Conservation (phyloP, 2,888 invertebrate species). For the Frankliniella fusca region DNA sequence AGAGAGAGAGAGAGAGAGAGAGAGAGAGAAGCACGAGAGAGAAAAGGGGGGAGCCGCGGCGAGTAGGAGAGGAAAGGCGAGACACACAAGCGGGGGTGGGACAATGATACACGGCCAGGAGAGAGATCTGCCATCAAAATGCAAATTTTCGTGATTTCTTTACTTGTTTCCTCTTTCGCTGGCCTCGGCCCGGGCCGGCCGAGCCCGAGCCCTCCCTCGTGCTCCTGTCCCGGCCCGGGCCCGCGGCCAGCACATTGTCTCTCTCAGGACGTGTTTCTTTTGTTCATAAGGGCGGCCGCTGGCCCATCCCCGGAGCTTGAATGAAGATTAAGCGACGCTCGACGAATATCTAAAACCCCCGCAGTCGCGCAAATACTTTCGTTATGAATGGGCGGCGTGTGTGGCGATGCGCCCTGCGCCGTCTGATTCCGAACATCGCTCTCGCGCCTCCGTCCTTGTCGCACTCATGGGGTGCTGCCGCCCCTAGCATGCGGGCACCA, state of each 20-base stretch:
- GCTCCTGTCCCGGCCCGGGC: background rate
- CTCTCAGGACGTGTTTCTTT: constrained; percentile 24
- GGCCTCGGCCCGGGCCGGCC: too few relatives aligned
- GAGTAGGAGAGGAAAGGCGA: background rate
- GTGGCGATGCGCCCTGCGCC: background rate
- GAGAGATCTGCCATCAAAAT: constrained; percentile 26
- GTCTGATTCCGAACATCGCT: too few relatives aligned
- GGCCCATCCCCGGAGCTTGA: background rate
- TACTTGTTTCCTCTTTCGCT: constrained; percentile 4
- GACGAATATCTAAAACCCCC: constrained; percentile 15
- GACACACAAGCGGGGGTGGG: background rate
- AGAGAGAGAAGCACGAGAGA: background rate
- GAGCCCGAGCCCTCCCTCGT: too few relatives aligned
- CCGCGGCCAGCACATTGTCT: constrained; percentile 16
- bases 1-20: background rate
- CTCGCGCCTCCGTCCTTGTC: too few relatives aligned
- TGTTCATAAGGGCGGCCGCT: background rate
- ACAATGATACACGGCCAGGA: constrained; percentile 24
- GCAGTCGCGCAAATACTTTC: background rate
- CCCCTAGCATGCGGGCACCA: too few relatives aligned
- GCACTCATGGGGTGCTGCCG: too few relatives aligned
- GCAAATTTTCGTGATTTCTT: constrained; percentile 20
- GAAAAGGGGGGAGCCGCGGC: background rate
- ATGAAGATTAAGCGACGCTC: constrained; percentile 17
- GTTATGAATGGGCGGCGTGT: constrained; percentile 17